Evolutionary conservation across 2,888 invertebrate genomes (phyloP), one percentile per base, ranked within the genome.

Genomic region (Ennomos quercinarius): DNA sequence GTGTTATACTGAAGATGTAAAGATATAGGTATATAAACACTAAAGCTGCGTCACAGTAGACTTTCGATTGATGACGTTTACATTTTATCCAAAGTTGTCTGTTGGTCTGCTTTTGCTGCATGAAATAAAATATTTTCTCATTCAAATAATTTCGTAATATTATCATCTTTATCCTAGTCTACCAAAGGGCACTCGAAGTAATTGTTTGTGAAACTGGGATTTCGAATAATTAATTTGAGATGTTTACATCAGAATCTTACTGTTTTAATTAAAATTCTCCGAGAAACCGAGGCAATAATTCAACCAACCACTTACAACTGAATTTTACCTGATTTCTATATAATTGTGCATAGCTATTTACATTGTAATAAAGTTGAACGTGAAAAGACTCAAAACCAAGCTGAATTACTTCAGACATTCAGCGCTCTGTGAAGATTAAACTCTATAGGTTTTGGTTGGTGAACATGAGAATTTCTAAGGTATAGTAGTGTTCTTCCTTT

Each of bases 261-360:
- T 47, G 60, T 48, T 62, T 62, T 54, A 57, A 57, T 62, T 54
- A 57, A 61, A 53, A 62, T 62, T 57, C 56, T 53, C 43, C 10
- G 51, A 41, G 48, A 42, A 47, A 57, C 61, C 57, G 40, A 57
- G 54, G 47, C 61, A 54, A 54, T 62, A 62, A 54, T 51, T 57
- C 57, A 62, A 57, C 52, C 53, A 34, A 58, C 54, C 59, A 42
- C 48, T 56, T 37, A 5, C 43, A 60, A 51, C 35, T 46, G 50
- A 43, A 17, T 46, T 59, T 45, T 12, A 54, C 54, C 59, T 54
- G 53, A 46, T 44, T 58, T 40, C 38, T 27, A 27, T 27, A n/a
- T 43, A 17, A 17, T 36, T 50, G 40, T 38, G 8, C 13, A 34
- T 10, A 37, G 36, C 13, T 50, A 50, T 50, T 50, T 50, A 43